These are phyloP conservation scores for Desmophyllum pertusum DNA, from an alignment of 92 coral and sea anemone genomes.

Conservation along the genomic window DNA sequence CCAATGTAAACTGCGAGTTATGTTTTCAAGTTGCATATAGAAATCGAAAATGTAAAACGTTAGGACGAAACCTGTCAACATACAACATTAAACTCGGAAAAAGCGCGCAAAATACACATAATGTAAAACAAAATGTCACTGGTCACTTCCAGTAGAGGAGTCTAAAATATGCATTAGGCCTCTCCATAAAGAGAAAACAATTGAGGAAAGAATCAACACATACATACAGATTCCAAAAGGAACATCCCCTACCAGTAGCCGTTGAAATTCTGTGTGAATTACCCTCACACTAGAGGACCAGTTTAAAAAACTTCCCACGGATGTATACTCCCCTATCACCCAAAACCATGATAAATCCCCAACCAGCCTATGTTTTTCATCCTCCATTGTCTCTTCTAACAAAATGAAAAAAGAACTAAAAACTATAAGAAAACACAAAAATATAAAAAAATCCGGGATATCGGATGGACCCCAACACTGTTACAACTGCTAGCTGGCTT, in stretches of 20 bases:
- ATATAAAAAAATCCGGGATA: too few relatives aligned
- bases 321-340: constrained; percentile 42
- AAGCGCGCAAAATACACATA: constrained; percentile 48
- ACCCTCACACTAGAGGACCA: constrained; percentile 63
- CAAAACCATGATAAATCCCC: constrained; percentile 54
- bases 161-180: background rate
- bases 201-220: constrained; percentile 17
- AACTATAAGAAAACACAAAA: too few relatives aligned
- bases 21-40: constrained; percentile 44
- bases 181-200: constrained; percentile 17
- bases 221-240: constrained; percentile 44
- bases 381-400: too few relatives aligned
- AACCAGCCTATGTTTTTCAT: constrained; percentile 56
- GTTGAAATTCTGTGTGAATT: constrained; percentile 58
- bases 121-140: constrained; percentile 47
- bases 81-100: constrained; percentile 45
- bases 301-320: constrained; percentile 64
- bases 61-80: constrained; percentile 39
- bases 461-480: constrained; percentile 54
- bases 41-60: constrained; percentile 36
- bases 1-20: too few relatives aligned
- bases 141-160: background rate
- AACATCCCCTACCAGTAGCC: constrained; percentile 73
- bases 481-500: too few relatives aligned
- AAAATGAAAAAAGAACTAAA: too few relatives aligned